Evolutionary conservation across 2,888 invertebrate genomes (phyloP), one percentile per base, ranked within the genome.

Genomic region (Electrophaes corylata): DNA sequence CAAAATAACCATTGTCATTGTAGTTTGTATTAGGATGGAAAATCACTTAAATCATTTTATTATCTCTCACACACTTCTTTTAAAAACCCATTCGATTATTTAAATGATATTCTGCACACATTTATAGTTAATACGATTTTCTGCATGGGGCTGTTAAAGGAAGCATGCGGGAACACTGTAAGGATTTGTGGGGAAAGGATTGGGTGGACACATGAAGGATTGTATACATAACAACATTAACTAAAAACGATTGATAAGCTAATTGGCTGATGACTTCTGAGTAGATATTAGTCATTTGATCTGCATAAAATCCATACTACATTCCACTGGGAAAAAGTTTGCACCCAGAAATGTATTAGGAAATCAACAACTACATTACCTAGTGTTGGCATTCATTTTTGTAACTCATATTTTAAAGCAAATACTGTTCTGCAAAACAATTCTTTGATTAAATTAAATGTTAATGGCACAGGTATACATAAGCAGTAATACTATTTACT

Each of bases 51-150:
- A 70, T 69, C 73, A 73, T 37, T 37, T 16, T n/a, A 37, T 73
- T 71, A 80, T 71, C 78, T 80, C 87, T 81, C 86, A 87, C 91
- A 91, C 86, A 90, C 91, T 90, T 88, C 90, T 73, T 91, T 90
- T 90, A 90, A 91, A 82, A 88, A 89, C 89, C 89, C 88, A 83
- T 86, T 84, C 81, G 75, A 81, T 76, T 77, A 78, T 81, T 51
- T 75, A 76, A 82, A 86, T 85, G 72, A 82, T 89, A 90, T 91
- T 91, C 91, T 91, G 91, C 91, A 91, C 91, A 91, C 91, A 89
- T 89, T 83, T 75, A 77, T 75, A 79, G 75, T 79, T 82, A 75
- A 76, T 71, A 74, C 78, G 70, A 71, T 67, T 73, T 68, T 77
- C 70, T 75, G 70, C 73, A 73, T 76, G 85, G 89, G 91, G 88